Conservation (phyloP, 2,113 vertebrate species). For the Spea multiplicata region DNA sequence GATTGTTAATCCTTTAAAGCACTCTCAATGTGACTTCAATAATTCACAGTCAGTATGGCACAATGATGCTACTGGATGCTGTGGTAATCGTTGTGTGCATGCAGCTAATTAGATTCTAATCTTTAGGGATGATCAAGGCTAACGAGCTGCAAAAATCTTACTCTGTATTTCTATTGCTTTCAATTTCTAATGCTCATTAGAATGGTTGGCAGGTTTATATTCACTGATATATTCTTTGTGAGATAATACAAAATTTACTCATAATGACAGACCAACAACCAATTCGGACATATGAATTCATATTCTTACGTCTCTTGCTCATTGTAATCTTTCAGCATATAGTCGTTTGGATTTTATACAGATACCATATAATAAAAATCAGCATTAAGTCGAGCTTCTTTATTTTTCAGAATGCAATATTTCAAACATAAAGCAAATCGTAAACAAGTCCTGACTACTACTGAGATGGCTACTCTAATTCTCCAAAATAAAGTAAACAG, state of each 20-base stretch:
- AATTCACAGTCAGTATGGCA: constrained; percentile 49
- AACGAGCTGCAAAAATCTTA: constrained; percentile 42
- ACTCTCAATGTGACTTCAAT: constrained; percentile 49
- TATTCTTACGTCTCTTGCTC: too few relatives aligned
- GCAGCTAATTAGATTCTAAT: constrained; percentile 49
- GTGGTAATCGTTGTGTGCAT: constrained; percentile 47
- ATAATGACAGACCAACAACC: background rate
- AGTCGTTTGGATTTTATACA: too few relatives aligned
- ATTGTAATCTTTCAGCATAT: too few relatives aligned
- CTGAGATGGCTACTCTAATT: too few relatives aligned
- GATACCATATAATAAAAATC: too few relatives aligned
- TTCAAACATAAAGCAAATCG: too few relatives aligned
- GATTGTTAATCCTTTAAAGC: constrained; percentile 48
- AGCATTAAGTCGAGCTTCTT: too few relatives aligned
- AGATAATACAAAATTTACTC: background rate
- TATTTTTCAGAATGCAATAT: too few relatives aligned
- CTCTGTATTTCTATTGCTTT: constrained; percentile 36
- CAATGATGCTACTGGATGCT: constrained; percentile 45
- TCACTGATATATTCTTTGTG: constrained; percentile 16
- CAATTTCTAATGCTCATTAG: constrained; percentile 17
- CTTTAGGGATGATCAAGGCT: constrained; percentile 48
- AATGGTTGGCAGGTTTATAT: constrained; percentile 8
- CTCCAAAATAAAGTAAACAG: too few relatives aligned
- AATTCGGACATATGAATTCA: too few relatives aligned
- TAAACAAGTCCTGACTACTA: too few relatives aligned